Evolutionary conservation across 2,113 vertebrate genomes (phyloP), one percentile per base, ranked within the genome.

Genomic region (Tylochromis polylepis): DNA sequence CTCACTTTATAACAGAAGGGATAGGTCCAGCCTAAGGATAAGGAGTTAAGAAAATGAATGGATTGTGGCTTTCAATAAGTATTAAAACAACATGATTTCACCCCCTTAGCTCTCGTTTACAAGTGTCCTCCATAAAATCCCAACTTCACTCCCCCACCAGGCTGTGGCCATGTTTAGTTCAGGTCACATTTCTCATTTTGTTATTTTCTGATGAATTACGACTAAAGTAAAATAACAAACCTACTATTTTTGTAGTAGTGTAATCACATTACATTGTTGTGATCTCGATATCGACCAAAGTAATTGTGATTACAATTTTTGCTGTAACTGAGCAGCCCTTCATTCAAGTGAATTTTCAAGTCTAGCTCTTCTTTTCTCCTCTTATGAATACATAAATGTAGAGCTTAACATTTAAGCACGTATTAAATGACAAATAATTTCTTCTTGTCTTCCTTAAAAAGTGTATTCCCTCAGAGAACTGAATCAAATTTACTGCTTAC

Each of bases 361-460:
- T 72, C 22, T 27, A 46, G 41, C 67, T 27, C 41, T 0, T 29
- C 16, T 5, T 51, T 31, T 77, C 43, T n/a, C 24, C 0, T 51
- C 0, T 6, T 31, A 18, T 77, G 27, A n/a, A 51, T 31, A 2
- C 1, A 51, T 77, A 20, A 20, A 29, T 12, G 10, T 16, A 31
- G 24, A 31, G 18, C 18, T 51, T 51, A 5, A 77, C 51, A 51
- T 77, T 14, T 51, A 77, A 77, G 16, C 16, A 77, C 11, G 31
- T 77, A 72, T 72, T 27, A 46, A 51, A 75, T 49, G 24, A 29
- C 16, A 51, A 77, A 51, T 2, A 2, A 31, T 51, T 77, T 29
- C 18, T 31, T 53, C 2, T 51, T 14, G 3, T 31, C 43, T 53
- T 51, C 27, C 72, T 53, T 20, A 51, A 75, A 65, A 75, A 29